Base-by-base conservation (phyloP, 2,113 vertebrate species). In the Neogale vison region DNA sequence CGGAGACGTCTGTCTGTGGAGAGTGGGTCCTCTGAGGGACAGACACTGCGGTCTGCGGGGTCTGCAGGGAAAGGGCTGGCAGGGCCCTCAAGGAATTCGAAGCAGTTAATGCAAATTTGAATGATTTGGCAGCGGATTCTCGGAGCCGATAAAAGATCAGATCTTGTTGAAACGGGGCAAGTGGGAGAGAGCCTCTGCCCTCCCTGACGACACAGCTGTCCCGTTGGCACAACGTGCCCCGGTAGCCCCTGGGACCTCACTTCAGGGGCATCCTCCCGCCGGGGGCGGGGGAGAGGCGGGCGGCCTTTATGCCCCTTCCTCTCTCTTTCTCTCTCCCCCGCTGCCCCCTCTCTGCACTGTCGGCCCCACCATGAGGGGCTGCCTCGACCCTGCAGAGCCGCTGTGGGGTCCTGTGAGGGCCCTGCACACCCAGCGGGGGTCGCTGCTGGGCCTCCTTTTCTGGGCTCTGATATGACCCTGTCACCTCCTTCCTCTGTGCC, bases 161-260 rank as follows among this genome's bases (percentile, higher is more conserved):
- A 4, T 23, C 7, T 0, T 13, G 29, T 12, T 24, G 71, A 17
- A 52, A 34, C 0, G 34, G 0, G 7, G 18, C 5, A 1, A 50
- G n/a, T 4, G 3, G 26, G 4, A 8, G 36, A 18, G 65, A 5
- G 15, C 63, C 34, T 0, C 12, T 7, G 5, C 26, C 26, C 72
- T 29, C 72, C 13, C 26, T 18, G 24, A 29, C 29, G 39, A 18
- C 72, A 9, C 42, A 18, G 4, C 74, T 45, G 9, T 15, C 74
- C 9, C 14, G 6, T 8, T 2, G 42, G 74, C 45, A 17, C 31
- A 4, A 17, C 7, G 24, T 29, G 42, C 42, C 74, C 13, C 1
- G 2, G 4, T 7, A 10, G 42, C 74, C 15, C 45, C 42, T 36
- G 34, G 18, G 67, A 20, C 67, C n/a, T 69, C 67, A 20, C 74